Evolutionary conservation across 1,140 invertebrate genomes (phyloP).

Genomic region (Ceratoteleas bidentatus): DNA sequence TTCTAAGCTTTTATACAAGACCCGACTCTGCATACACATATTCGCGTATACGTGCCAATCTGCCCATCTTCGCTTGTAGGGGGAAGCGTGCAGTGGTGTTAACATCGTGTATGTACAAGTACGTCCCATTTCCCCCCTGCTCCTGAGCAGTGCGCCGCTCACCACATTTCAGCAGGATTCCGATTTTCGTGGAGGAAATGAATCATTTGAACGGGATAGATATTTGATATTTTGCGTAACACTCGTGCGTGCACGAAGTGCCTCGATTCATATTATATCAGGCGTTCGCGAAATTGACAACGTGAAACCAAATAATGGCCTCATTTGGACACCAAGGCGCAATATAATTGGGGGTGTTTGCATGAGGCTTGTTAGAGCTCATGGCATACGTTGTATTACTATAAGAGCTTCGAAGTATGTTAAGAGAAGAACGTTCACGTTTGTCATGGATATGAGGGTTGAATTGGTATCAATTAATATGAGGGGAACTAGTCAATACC

Average conservation of each 20-base stretch:
- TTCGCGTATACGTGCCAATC: conserved; percentile 54
- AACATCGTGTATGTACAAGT: conserved; percentile 52
- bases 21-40: conserved; percentile 60
- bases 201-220: conserved; percentile 36
- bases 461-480: too few relatives aligned
- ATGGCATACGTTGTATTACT: background rate
- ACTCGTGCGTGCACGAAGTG: conserved; percentile 2
- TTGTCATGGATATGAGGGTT: too few relatives aligned
- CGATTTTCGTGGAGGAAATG: conserved; percentile 47
- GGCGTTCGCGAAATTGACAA: conserved; percentile 19
- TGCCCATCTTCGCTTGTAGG: conserved; percentile 61
- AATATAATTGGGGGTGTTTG: conserved; percentile 12
- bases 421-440: background rate
- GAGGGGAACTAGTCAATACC: too few relatives aligned
- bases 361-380: background rate
- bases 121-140: conserved; percentile 29
- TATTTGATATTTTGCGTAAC: conserved; percentile 36
- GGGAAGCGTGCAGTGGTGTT: conserved; percentile 47
- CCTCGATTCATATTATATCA: conserved; percentile 28
- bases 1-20: conserved; percentile 77
- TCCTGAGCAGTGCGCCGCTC: conserved; percentile 17
- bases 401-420: background rate
- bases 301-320: conserved; percentile 14
- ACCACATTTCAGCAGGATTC: conserved; percentile 39
- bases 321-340: background rate